phyloP scores from a whole-genome alignment of 2,113 vertebrate genomes.

The Himantopus leucocephalus region DNA sequence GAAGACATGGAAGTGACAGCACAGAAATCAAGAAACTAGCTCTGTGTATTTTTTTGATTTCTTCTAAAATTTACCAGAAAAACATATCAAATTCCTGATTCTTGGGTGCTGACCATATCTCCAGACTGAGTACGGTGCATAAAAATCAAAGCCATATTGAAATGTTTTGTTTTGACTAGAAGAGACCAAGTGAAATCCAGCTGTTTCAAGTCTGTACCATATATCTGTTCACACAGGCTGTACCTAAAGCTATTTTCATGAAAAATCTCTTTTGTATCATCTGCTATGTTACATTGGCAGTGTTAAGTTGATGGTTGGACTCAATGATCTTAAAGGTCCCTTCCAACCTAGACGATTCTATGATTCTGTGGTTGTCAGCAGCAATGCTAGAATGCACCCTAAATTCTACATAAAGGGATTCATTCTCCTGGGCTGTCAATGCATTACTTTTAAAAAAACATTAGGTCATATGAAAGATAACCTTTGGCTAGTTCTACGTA shows the following conservation, averaged over 20 bases:
- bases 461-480: not conserved
- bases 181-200: not conserved
- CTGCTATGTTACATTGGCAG: not conserved
- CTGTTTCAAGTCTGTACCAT: not conserved
- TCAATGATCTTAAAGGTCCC: too few relatives aligned
- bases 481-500: not conserved
- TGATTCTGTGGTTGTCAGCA: not conserved
- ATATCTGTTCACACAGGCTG: fast-evolving
- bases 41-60: not conserved
- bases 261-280: not conserved
- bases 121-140: not conserved
- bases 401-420: not conserved
- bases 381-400: not conserved
- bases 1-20: not conserved
- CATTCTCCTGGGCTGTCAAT: not conserved
- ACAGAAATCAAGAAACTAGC: not conserved
- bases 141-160: not conserved
- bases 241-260: not conserved
- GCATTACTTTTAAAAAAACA: not conserved
- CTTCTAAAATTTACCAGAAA: not conserved
- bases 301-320: too few relatives aligned
- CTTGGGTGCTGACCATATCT: not conserved
- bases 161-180: not conserved
- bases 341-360: too few relatives aligned
- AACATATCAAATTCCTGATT: not conserved